Evolutionary conservation across 2,113 vertebrate species (phyloP).

Genomic region (Dromiciops gliroides): DNA sequence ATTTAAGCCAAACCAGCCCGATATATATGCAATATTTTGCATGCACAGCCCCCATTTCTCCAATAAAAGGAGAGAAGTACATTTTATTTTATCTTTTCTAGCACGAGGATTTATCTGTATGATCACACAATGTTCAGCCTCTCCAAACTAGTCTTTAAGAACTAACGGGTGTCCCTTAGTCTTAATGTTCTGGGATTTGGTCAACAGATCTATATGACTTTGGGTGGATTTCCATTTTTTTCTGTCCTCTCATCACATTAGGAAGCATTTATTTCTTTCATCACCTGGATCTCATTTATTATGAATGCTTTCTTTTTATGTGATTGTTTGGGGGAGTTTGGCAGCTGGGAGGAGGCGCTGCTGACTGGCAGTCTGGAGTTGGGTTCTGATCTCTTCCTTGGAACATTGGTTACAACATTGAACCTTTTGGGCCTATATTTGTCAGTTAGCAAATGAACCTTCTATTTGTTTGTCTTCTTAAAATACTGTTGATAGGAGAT

Average conservation of each 20-base stretch:
- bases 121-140: background rate
- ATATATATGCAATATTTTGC: background rate
- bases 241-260: background rate
- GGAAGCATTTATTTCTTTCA: background rate
- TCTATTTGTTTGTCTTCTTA: background rate
- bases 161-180: background rate
- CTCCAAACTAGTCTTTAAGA: background rate
- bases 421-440: background rate
- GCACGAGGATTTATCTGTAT: background rate
- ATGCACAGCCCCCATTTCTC: background rate
- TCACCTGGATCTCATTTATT: background rate
- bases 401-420: rapidly evolving
- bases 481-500: too few species aligned
- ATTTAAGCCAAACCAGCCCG: background rate
- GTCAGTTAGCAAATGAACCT: background rate
- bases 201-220: background rate
- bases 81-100: background rate
- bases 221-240: background rate
- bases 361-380: background rate
- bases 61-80: too few species aligned
- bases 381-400: background rate
- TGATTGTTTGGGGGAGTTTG: background rate
- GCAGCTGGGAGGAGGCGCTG: background rate
- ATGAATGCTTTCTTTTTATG: background rate
- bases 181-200: background rate